A percentile compares a stretch with the other conserved stretches of the same genome.
phyloP scores from a whole-genome alignment of 2,888 invertebrate genomes.

The Baronia brevicornis region DNA sequence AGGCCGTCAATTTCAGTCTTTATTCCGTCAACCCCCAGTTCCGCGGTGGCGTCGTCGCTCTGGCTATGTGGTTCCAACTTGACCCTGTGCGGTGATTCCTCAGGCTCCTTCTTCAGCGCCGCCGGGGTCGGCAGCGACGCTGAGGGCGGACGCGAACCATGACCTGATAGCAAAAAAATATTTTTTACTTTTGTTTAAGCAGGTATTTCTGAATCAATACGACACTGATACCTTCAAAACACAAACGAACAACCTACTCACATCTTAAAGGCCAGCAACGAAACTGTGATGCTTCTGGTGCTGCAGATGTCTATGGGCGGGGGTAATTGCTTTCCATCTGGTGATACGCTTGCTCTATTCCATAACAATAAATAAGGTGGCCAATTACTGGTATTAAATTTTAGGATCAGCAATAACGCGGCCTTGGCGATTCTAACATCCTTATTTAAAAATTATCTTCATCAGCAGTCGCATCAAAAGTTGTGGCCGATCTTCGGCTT shows the following conservation, averaged over 20 bases:
- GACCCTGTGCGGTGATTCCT: constrained; percentile 60
- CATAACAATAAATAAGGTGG: too few species aligned
- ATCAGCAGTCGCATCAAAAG: constrained; percentile 1
- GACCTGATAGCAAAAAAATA: constrained; percentile 34
- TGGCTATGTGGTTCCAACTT: constrained; percentile 67
- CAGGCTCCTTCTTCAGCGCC: constrained; percentile 68
- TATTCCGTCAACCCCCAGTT: constrained; percentile 67
- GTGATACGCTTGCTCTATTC: too few species aligned
- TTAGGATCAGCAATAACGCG: too few species aligned
- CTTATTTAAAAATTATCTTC: constrained; percentile 3
- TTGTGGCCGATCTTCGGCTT: too few species aligned
- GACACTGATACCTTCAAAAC: too few species aligned
- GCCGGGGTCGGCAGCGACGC: constrained; percentile 70
- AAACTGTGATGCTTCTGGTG: too few species aligned
- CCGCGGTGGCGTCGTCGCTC: constrained; percentile 51
- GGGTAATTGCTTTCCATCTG: too few species aligned
- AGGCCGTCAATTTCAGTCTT: constrained; percentile 73
- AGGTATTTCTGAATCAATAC: constrained; percentile 5
- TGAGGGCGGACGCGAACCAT: constrained; percentile 69
- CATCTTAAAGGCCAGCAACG: too few species aligned
- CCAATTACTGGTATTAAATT: too few species aligned
- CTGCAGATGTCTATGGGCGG: too few species aligned
- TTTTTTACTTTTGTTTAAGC: constrained; percentile 4
- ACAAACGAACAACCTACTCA: too few species aligned
- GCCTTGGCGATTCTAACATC: too few species aligned